These are phyloP conservation scores for Callinectes sapidus DNA, from an alignment of 2,888 invertebrate species.

Conservation along the genomic window DNA sequence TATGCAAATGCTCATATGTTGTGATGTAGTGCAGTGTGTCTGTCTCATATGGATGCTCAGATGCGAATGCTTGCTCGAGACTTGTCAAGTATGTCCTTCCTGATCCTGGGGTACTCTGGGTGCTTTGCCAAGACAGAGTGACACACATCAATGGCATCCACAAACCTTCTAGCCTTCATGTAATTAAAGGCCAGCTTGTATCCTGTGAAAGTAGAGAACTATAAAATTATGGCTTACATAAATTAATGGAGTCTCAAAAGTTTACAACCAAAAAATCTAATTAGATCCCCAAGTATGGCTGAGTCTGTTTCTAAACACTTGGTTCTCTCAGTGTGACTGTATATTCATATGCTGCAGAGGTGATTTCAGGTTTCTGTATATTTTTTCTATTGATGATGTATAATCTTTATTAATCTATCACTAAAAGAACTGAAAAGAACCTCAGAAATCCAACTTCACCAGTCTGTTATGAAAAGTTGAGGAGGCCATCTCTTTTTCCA, in stretches of 20 bases:
- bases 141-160: slow-evolving; percentile 94
- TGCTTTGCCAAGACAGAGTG: slow-evolving; percentile 87
- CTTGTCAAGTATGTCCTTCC: slow-evolving; percentile 95
- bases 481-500: background rate
- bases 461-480: too few relatives aligned
- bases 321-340: too few relatives aligned
- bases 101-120: slow-evolving; percentile 93
- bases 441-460: too few relatives aligned
- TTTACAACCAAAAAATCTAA: background rate
- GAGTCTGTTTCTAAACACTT: too few relatives aligned
- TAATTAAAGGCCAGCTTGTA: slow-evolving; percentile 94
- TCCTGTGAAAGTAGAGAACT: slow-evolving; percentile 77
- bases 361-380: background rate
- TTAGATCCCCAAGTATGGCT: background rate
- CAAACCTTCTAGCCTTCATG: slow-evolving; percentile 90
- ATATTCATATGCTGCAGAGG: background rate
- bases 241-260: too few relatives aligned
- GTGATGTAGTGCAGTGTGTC: background rate
- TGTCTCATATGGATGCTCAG: slow-evolving; percentile 13
- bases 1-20: background rate
- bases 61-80: slow-evolving; percentile 75
- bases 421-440: too few relatives aligned
- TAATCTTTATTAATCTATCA: background rate
- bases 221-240: background rate
- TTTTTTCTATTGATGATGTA: background rate